Percentiles rank a stretch among this genome's conserved stretches.
Conservation (phyloP, 2,113 vertebrate genomes). For the Toxostoma redivivum region DNA sequence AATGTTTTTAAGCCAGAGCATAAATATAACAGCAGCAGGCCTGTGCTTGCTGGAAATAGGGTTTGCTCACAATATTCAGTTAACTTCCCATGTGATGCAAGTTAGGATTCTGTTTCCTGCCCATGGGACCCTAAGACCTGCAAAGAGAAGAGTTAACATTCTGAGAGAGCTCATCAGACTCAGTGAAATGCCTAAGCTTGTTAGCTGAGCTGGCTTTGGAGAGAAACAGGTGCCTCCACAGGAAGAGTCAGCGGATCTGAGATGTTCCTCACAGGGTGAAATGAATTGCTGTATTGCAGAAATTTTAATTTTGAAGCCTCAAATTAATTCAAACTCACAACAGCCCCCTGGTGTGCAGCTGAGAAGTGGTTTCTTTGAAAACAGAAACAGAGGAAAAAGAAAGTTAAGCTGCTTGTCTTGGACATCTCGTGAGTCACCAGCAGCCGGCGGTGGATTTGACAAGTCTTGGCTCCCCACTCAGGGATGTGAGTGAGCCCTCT, state of each 20-base stretch:
- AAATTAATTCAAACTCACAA: constrained; percentile 61
- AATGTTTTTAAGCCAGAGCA: background rate
- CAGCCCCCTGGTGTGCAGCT: constrained; percentile 9
- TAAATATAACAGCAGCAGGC: constrained; percentile 13
- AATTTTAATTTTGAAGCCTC: constrained; percentile 59
- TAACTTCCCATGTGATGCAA: background rate
- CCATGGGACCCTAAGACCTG: background rate
- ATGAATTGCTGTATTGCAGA: constrained; percentile 57
- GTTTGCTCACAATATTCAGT: background rate
- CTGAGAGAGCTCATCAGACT: background rate
- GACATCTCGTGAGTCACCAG: background rate
- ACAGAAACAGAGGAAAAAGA: constrained; percentile 27
- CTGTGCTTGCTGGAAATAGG: background rate
- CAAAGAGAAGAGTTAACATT: constrained; percentile 2
- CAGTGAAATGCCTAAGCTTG: background rate
- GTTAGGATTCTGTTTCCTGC: background rate
- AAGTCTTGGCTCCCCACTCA: background rate
- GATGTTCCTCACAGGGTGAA: constrained; percentile 45
- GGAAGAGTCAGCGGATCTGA: constrained; percentile 53
- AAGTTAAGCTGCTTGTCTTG: constrained; percentile 25
- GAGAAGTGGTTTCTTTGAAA: constrained; percentile 26
- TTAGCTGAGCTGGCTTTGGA: background rate
- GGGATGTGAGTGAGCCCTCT: background rate
- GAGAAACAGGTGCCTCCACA: constrained; percentile 42
- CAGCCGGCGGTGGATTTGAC: background rate